Base-by-base conservation (phyloP, 2,888 invertebrate genomes). In the Odontocerum albicorne region DNA sequence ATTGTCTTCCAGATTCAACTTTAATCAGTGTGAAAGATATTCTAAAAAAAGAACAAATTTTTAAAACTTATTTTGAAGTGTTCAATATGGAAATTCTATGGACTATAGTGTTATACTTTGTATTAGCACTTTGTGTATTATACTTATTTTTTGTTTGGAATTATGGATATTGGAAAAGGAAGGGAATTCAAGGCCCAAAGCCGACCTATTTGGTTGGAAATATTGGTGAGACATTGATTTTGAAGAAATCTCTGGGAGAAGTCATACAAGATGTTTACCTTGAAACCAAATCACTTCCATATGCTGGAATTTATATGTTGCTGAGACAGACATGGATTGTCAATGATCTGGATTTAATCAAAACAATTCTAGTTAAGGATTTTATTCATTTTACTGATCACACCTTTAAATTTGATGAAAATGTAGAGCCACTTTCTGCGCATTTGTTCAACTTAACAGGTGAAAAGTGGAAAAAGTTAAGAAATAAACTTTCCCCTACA, bases 401-500 rank as follows among this genome's bases (percentile, higher is more conserved):
- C 20, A 68, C 67, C 13, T 12, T 70, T 12, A 65, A 66, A 67
- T 16, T 72, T 45, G 75, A 80, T 59, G 77, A 78, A 62, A 65
- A 74, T 35, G 68, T 71, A 47, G 79, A 81, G 67, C 78, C 77
- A 0, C 50, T 81, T 35, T 71, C 76, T 42, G 74, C 70, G 1
- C 75, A 75, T 66, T 63, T 82, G 2, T 77, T 81, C 61, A 66
- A 71, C 35, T 62, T 73, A 33, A 65, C 68, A 12, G 77, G 74
- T 4, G 65, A 74, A 4, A 72, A 73, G 35, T 84, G 84, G 83
- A 78, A 73, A 60, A 70, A 70, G 52, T 65, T 83, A 19, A 68
- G 84, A 42, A 61, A 69, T 0, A 79, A 79, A 55, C 62, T 84
- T 36, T 72, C 82, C 1, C 82, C 83, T 0, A 77, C 80, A 1